These are phyloP conservation scores for Melanophora roralis DNA, from an alignment of 2,888 invertebrate species.

Conservation along the genomic window DNA sequence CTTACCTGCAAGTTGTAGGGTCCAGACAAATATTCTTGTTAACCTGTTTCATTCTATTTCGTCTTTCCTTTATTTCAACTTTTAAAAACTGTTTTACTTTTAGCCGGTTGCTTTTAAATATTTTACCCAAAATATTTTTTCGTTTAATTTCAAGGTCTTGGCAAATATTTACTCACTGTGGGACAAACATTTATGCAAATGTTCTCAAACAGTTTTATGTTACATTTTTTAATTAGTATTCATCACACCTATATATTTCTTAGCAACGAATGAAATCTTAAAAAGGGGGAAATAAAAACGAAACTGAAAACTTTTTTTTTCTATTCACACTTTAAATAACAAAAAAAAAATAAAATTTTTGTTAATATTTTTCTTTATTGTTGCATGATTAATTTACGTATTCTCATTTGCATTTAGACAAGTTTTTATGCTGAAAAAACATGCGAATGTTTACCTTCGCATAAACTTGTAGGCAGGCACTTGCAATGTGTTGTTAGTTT, in stretches of 20 bases:
- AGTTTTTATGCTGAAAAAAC: not conserved
- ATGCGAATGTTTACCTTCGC: not conserved
- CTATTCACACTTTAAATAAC: not conserved
- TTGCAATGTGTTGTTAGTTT: too few species aligned
- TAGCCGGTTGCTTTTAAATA: too few species aligned
- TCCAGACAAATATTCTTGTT: too few species aligned
- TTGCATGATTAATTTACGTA: slow-evolving; percentile 17
- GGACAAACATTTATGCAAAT: too few species aligned
- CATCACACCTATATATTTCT: slow-evolving; percentile 28
- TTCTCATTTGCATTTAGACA: not conserved
- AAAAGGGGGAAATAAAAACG: slow-evolving; percentile 9
- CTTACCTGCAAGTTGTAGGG: too few species aligned
- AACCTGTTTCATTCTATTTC: too few species aligned
- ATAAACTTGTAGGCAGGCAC: not conserved
- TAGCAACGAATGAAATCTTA: slow-evolving; percentile 44
- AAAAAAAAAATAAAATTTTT: not conserved
- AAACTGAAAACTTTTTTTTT: not conserved
- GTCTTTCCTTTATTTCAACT: too few species aligned
- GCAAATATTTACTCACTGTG: too few species aligned
- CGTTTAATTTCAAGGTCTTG: too few species aligned
- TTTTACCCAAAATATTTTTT: too few species aligned
- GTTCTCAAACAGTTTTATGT: too few species aligned
- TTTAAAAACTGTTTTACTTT: too few species aligned
- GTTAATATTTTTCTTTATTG: not conserved
- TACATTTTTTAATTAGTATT: slow-evolving; percentile 11